phyloP scores from a whole-genome alignment of 2,888 invertebrate species.

The Tetropium fuscum region DNA sequence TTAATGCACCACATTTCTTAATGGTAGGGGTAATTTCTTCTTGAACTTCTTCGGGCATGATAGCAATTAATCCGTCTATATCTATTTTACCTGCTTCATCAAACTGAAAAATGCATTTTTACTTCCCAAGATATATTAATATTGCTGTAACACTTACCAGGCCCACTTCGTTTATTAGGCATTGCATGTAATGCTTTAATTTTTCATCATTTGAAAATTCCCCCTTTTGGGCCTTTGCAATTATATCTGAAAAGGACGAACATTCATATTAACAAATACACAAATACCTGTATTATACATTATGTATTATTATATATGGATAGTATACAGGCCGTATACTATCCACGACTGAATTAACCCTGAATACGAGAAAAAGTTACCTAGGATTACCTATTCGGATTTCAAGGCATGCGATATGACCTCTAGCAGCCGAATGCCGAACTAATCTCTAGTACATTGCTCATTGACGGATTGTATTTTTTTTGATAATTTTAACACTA shows the following conservation, averaged over 20 bases:
- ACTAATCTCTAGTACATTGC: too few species aligned
- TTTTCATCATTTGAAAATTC: slow-evolving; percentile 56
- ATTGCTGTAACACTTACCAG: slow-evolving; percentile 31
- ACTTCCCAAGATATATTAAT: too few species aligned
- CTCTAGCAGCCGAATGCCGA: too few species aligned
- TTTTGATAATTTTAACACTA: too few species aligned
- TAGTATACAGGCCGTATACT: too few species aligned
- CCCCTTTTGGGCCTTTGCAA: slow-evolving; percentile 52
- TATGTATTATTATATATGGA: too few species aligned
- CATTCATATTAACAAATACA: too few species aligned
- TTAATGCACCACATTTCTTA: slow-evolving; percentile 52
- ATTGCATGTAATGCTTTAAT: slow-evolving; percentile 61
- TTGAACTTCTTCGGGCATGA: slow-evolving; percentile 56
- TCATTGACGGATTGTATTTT: too few species aligned
- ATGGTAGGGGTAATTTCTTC: slow-evolving; percentile 40
- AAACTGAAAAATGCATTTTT: slow-evolving; percentile 31
- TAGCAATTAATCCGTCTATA: slow-evolving; percentile 53
- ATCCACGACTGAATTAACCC: not conserved
- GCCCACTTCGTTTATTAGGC: slow-evolving; percentile 47
- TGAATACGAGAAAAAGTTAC: too few species aligned
- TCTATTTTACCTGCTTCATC: slow-evolving; percentile 58
- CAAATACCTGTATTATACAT: not conserved
- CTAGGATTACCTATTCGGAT: too few species aligned
- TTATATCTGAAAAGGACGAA: slow-evolving; percentile 38
- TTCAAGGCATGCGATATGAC: too few species aligned